A percentile compares a stretch with the other conserved stretches of the same genome.
Conservation (phyloP, 2,797 vertebrate species). For the Harpagifer antarcticus region DNA sequence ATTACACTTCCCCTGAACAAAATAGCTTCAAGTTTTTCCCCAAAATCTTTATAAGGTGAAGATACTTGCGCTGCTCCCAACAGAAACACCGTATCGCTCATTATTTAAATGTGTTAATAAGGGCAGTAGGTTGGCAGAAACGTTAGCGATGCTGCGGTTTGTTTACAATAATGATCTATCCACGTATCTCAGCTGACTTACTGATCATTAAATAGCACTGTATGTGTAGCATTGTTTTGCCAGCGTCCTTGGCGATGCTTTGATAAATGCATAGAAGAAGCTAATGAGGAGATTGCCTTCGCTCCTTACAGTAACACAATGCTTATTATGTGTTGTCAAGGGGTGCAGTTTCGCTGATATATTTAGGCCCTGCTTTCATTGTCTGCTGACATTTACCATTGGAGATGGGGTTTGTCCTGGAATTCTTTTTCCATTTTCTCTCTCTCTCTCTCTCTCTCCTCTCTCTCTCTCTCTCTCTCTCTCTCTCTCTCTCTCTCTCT, state of each 20-base stretch:
- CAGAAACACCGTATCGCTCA: background rate
- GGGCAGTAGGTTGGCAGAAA: background rate
- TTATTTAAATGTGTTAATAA: conserved; percentile 12
- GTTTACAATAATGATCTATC: conserved; percentile 23
- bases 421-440: background rate
- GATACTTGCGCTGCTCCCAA: background rate
- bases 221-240: background rate
- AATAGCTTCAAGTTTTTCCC: too few species aligned
- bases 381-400: background rate
- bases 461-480: too few species aligned
- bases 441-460: background rate
- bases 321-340: background rate
- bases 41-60: background rate
- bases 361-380: background rate
- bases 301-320: background rate
- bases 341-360: background rate
- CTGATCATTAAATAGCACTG: background rate
- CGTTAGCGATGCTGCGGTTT: background rate
- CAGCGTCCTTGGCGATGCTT: background rate
- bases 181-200: conserved; percentile 18
- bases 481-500: conserved; percentile 4
- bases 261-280: background rate
- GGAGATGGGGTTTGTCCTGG: background rate
- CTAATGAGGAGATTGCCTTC: background rate
- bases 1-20: background rate